Conservation (phyloP, 2,113 vertebrate genomes). For the Nycticorax nycticorax region DNA sequence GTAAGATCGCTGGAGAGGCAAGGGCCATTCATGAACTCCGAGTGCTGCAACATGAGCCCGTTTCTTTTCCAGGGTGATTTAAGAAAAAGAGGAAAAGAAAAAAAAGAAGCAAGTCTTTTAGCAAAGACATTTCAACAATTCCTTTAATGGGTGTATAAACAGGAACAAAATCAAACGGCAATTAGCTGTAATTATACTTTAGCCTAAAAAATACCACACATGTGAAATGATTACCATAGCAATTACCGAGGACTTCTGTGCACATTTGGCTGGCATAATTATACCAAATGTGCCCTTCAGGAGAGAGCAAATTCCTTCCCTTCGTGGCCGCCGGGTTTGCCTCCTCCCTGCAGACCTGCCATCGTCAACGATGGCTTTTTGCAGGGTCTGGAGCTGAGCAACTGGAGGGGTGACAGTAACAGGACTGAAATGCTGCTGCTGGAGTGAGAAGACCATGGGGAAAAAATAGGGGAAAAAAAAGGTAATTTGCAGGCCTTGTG, state of each 20-base stretch:
- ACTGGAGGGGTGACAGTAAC: accelerated
- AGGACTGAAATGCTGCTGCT: neutral
- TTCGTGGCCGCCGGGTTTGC: neutral
- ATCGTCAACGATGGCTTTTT: neutral
- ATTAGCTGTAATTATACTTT: conserved; percentile 25
- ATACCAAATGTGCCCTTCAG: neutral
- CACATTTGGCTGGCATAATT: neutral
- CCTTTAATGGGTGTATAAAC: neutral
- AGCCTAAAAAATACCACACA: neutral
- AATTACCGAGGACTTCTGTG: neutral
- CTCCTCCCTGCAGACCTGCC: neutral
- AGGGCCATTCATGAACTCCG: neutral
- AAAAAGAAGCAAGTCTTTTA: neutral
- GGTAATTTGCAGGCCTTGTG: neutral
- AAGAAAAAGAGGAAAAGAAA: neutral
- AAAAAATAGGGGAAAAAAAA: too few relatives aligned
- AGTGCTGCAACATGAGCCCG: neutral
- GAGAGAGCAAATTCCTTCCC: conserved; percentile 11
- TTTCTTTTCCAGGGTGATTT: neutral
- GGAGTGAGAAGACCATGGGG: neutral
- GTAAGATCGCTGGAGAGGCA: neutral
- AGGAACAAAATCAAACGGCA: conserved; percentile 30
- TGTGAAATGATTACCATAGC: neutral
- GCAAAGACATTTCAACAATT: neutral
- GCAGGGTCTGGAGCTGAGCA: neutral